These are phyloP conservation scores for Penaeus vannamei DNA, from an alignment of 1,140 invertebrate genomes.

Conservation along the genomic window DNA sequence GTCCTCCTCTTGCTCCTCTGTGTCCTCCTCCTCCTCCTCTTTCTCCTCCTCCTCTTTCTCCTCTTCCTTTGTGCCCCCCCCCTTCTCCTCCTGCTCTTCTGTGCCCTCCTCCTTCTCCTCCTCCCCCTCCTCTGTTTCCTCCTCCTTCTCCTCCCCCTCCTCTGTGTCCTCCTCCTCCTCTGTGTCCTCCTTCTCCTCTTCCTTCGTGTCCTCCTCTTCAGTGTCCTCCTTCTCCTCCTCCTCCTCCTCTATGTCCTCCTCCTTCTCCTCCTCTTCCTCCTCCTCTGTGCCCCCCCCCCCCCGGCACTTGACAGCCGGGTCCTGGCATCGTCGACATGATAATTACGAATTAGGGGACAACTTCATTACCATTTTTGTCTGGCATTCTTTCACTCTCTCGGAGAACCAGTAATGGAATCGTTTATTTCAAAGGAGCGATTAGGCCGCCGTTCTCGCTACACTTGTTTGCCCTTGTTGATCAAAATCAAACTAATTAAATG, in stretches of 20 bases:
- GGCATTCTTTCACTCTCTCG: conserved; percentile 38
- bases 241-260: neutral
- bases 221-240: neutral
- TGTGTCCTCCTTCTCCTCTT: neutral
- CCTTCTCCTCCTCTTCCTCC: neutral
- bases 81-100: neutral
- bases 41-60: neutral
- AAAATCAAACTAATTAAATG: conserved; percentile 58
- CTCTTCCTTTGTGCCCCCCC: too few species aligned
- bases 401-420: conserved; percentile 54
- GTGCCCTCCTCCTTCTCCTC: neutral
- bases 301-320: neutral
- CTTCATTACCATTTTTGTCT: conserved; percentile 46
- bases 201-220: neutral
- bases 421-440: conserved; percentile 63
- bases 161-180: neutral
- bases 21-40: neutral
- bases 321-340: conserved; percentile 37
- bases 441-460: conserved; percentile 35
- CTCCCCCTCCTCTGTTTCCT: neutral
- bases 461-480: conserved; percentile 51
- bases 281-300: neutral
- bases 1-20: neutral
- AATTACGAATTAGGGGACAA: conserved; percentile 56
- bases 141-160: neutral